Evolutionary conservation across 2,797 vertebrate genomes (phyloP).

Genomic region (Chrysocyon brachyurus): DNA sequence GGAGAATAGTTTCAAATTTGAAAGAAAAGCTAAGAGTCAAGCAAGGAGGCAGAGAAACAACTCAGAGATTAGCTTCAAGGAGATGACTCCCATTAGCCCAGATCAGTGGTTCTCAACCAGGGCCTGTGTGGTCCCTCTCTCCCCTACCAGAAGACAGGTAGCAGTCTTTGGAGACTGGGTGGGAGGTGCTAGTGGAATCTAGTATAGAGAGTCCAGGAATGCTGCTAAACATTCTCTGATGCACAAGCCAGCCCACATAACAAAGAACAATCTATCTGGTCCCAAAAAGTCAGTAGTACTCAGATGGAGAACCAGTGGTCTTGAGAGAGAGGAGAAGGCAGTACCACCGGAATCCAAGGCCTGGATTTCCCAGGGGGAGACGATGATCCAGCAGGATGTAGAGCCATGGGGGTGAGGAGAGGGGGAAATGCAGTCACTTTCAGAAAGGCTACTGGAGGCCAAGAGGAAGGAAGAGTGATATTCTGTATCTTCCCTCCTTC

Average conservation of each 20-base stretch:
- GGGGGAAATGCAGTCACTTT: not conserved
- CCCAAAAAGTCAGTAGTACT: not conserved
- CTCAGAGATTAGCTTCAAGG: not conserved
- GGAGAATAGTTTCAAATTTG: not conserved
- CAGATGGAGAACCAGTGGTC: not conserved
- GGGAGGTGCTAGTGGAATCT: not conserved
- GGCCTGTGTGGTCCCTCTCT: accelerated
- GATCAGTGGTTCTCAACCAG: not conserved
- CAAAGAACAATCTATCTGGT: not conserved
- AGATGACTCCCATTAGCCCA: not conserved
- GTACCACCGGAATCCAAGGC: too few relatives aligned
- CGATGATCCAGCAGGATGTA: not conserved
- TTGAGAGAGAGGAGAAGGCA: not conserved
- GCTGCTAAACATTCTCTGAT: accelerated
- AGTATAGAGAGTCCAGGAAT: not conserved
- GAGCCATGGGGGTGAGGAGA: not conserved
- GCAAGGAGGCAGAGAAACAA: not conserved
- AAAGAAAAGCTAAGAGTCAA: not conserved
- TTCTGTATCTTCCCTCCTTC: accelerated
- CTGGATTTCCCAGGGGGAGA: not conserved
- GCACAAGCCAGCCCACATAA: not conserved
- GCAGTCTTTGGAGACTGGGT: not conserved
- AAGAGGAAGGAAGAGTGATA: not conserved
- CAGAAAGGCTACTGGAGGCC: not conserved
- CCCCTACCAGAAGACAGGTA: accelerated